A percentile compares a stretch with the other conserved stretches of the same genome.
Conservation (phyloP, 1,140 invertebrate genomes). For the Diuraphis noxia region DNA sequence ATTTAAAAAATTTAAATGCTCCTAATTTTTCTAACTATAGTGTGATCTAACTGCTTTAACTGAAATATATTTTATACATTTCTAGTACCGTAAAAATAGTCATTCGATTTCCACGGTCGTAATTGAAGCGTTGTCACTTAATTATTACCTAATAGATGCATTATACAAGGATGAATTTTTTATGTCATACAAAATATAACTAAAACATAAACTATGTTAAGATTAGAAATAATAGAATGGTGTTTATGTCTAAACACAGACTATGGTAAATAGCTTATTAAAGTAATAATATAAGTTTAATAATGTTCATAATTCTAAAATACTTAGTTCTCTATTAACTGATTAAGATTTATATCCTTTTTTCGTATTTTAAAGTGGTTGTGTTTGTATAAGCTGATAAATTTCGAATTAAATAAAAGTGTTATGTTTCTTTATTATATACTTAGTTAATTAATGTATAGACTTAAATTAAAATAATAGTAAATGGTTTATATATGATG, state of each 20-base stretch:
- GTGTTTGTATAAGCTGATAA: neutral
- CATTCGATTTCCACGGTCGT: neutral
- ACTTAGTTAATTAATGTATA: neutral
- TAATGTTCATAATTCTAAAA: neutral
- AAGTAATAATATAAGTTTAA: neutral
- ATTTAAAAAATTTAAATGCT: neutral
- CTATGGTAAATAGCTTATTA: neutral
- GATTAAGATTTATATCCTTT: neutral
- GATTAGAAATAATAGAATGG: too few species aligned
- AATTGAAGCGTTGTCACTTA: neutral
- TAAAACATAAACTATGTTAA: neutral
- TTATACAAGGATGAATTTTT: neutral
- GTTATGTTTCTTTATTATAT: neutral
- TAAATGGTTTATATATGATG: too few species aligned
- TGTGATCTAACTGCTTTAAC: neutral
- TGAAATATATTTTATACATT: neutral
- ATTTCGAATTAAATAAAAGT: neutral
- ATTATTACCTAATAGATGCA: neutral
- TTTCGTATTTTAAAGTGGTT: neutral
- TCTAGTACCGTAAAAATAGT: neutral
- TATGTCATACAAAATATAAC: neutral
- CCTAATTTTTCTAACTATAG: neutral
- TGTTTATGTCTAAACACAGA: too few species aligned
- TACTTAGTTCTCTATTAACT: neutral
- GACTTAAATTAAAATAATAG: neutral